phyloP scores from a whole-genome alignment of 1,140 invertebrate species.

The Colletes gigas region DNA sequence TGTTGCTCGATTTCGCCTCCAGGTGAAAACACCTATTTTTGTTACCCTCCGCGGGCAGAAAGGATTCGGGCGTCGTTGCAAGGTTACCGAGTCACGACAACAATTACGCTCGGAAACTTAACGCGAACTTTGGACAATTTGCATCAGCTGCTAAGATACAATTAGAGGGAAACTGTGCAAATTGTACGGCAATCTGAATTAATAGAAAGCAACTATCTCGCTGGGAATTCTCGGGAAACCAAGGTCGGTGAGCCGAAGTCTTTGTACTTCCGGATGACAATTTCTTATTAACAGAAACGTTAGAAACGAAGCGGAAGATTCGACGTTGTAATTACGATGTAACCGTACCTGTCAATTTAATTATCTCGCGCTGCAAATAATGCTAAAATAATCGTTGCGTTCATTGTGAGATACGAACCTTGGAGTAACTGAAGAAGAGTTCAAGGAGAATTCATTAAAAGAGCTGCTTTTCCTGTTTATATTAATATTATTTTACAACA shows the following conservation, averaged over 20 bases:
- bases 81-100: slow-evolving; percentile 38
- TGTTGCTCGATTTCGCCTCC: slow-evolving; percentile 50
- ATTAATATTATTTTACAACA: too few relatives aligned
- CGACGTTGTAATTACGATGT: not conserved
- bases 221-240: not conserved
- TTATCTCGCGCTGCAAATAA: too few relatives aligned
- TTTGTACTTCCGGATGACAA: not conserved
- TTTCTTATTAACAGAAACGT: not conserved
- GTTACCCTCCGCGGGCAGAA: too few relatives aligned
- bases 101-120: slow-evolving; percentile 29
- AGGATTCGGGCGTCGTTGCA: not conserved
- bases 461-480: too few relatives aligned
- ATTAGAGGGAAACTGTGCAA: slow-evolving; percentile 33
- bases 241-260: not conserved
- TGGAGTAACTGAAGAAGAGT: too few relatives aligned
- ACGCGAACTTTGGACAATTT: slow-evolving; percentile 42
- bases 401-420: too few relatives aligned
- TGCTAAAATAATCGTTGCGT: too few relatives aligned
- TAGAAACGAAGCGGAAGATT: not conserved
- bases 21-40: slow-evolving; percentile 25
- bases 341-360: too few relatives aligned
- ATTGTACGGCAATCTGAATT: slow-evolving; percentile 27
- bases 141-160: slow-evolving; percentile 39
- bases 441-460: too few relatives aligned
- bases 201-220: slow-evolving; percentile 36